phyloP scores from a whole-genome alignment of 2,113 vertebrate genomes.

The Erythrolamprus reginae region DNA sequence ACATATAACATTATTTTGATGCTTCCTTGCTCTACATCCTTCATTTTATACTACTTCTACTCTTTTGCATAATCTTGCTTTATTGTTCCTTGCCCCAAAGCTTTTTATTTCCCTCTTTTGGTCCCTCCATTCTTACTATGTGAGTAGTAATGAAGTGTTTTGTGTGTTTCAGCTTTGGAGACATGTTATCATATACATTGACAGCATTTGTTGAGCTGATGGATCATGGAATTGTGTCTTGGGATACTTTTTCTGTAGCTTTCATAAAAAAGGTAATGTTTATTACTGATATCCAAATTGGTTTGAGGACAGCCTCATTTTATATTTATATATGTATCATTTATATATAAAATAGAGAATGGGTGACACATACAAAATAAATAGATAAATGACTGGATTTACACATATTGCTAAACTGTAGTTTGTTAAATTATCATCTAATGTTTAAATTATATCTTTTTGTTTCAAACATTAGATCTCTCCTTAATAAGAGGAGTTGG shows the following conservation, averaged over 20 bases:
- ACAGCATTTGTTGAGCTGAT: constrained; percentile 98
- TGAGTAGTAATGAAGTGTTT: too few species aligned
- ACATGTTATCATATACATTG: constrained; percentile 96
- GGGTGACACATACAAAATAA: background rate
- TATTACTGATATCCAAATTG: background rate
- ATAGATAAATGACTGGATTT: background rate
- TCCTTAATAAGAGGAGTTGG: too few species aligned
- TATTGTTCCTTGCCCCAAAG: constrained; percentile 21
- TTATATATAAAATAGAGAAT: background rate
- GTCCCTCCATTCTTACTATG: constrained; percentile 18
- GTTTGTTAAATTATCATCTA: background rate
- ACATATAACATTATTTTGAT: constrained; percentile 15
- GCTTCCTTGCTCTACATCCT: constrained; percentile 22
- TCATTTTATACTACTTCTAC: constrained; percentile 45
- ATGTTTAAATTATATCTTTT: too few species aligned
- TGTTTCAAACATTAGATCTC: too few species aligned
- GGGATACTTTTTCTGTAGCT: constrained; percentile 98
- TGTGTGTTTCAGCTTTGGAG: constrained; percentile 88
- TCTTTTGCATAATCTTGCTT: constrained; percentile 37
- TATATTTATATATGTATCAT: background rate
- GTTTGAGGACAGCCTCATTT: background rate
- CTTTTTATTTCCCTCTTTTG: constrained; percentile 5
- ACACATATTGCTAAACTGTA: background rate
- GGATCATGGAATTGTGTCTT: constrained; percentile 98
- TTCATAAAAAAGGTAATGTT: constrained; percentile 95